Conservation (phyloP, 1,140 invertebrate species). For the Rhopalosiphum padi region DNA sequence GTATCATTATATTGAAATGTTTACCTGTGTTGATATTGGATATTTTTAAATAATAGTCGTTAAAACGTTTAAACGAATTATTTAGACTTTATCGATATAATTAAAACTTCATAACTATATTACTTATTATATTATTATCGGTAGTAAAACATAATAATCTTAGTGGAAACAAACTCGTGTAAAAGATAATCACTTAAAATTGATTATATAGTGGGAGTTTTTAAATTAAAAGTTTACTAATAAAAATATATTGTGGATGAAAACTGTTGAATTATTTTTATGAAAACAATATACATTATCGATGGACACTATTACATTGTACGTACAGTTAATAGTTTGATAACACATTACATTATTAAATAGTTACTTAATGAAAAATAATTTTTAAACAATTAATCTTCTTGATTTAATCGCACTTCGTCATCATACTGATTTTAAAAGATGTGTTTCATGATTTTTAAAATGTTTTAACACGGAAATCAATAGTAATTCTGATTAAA, state of each 20-base stretch:
- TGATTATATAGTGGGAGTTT: not conserved
- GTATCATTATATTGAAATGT: not conserved
- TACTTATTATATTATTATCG: not conserved
- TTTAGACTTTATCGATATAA: not conserved
- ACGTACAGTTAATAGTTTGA: not conserved
- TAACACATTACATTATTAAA: not conserved
- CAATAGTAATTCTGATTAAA: not conserved
- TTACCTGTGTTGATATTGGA: not conserved
- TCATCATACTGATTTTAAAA: not conserved
- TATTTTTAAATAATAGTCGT: not conserved
- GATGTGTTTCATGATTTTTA: not conserved
- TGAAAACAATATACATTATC: not conserved
- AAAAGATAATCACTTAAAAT: constrained; percentile 32
- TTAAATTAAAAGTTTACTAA: constrained; percentile 48
- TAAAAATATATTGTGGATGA: not conserved
- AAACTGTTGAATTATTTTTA: not conserved
- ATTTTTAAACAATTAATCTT: not conserved
- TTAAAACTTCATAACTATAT: constrained; percentile 19
- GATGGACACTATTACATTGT: not conserved
- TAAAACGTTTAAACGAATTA: not conserved
- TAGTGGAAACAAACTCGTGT: not conserved
- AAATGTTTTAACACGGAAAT: not conserved
- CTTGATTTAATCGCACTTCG: not conserved
- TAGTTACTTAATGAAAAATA: not conserved
- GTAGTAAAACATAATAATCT: constrained; percentile 15